A percentile compares a stretch with the other conserved stretches of the same genome.
phyloP scores from a whole-genome alignment of 2,797 vertebrate genomes.

The Liasis olivaceus region DNA sequence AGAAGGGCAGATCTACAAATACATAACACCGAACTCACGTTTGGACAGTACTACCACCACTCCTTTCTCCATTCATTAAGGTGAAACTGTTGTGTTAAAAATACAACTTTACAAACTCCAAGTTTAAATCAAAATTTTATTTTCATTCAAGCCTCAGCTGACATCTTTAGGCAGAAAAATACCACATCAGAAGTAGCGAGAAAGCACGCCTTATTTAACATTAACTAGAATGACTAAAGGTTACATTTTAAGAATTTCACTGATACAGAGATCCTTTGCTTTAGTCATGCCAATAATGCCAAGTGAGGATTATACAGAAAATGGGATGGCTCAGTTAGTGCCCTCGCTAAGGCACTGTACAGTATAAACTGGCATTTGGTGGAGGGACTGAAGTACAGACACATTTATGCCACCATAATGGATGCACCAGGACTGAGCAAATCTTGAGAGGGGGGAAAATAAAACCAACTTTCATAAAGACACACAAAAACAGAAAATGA shows the following conservation, averaged over 20 bases:
- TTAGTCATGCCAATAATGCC: slow-evolving; percentile 36
- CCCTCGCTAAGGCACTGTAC: slow-evolving; percentile 33
- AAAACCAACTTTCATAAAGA: not conserved
- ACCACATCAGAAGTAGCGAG: slow-evolving; percentile 39
- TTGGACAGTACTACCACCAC: not conserved
- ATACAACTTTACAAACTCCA: not conserved
- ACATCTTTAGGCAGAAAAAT: slow-evolving; percentile 38
- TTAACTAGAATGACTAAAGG: slow-evolving; percentile 35
- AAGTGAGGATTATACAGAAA: slow-evolving; percentile 30
- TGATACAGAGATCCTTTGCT: slow-evolving; percentile 36
- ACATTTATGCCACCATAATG: slow-evolving; percentile 28
- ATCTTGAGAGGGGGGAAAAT: not conserved
- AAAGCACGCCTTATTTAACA: slow-evolving; percentile 40
- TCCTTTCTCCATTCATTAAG: not conserved
- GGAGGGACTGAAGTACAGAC: slow-evolving; percentile 37
- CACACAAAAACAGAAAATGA: not conserved
- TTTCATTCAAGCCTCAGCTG: slow-evolving; percentile 36
- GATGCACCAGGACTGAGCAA: not conserved
- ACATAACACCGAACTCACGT: not conserved
- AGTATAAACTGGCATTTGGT: slow-evolving; percentile 27
- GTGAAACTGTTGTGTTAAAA: not conserved
- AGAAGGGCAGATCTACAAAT: not conserved
- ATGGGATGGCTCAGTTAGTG: slow-evolving; percentile 40
- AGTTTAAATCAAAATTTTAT: slow-evolving; percentile 26
- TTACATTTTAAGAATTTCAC: slow-evolving; percentile 40